These are phyloP conservation scores for Zophobas atratus DNA, from an alignment of 1,140 invertebrate species.

Conservation along the genomic window DNA sequence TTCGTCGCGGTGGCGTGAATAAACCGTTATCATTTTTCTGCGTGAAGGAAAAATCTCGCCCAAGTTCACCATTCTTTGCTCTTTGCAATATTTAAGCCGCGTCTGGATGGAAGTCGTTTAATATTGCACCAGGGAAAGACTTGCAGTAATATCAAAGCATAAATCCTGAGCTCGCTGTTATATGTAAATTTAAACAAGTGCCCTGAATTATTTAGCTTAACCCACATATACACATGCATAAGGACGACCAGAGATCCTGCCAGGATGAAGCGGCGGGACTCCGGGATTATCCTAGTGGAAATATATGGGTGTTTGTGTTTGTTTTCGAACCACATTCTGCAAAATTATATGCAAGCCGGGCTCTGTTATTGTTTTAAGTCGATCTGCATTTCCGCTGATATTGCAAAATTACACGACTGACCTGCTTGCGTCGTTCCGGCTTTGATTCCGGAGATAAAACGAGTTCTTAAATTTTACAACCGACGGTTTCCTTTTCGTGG, in stretches of 20 bases:
- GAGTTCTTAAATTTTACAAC: background rate
- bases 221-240: conserved; percentile 36
- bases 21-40: no score
- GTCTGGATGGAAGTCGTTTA: conserved; percentile 34
- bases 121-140: conserved; percentile 39
- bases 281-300: conserved; percentile 49
- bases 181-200: conserved; percentile 49
- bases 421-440: conserved; percentile 16
- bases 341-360: conserved; percentile 44
- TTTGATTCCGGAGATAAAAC: background rate
- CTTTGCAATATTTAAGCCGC: conserved; percentile 29
- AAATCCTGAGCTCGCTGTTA: conserved; percentile 44
- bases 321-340: conserved; percentile 40
- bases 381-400: conserved; percentile 15
- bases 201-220: conserved; percentile 48
- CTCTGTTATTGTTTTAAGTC: conserved; percentile 38
- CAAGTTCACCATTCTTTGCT: conserved; percentile 1
- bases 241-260: conserved; percentile 15
- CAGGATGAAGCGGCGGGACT: conserved; percentile 21
- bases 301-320: conserved; percentile 49
- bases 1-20: no score
- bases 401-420: conserved; percentile 26
- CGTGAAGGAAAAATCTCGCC: background rate
- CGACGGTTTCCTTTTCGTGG: no score
- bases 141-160: conserved; percentile 45